phyloP scores from a whole-genome alignment of 2,888 invertebrate genomes.

The Urechis unicinctus region DNA sequence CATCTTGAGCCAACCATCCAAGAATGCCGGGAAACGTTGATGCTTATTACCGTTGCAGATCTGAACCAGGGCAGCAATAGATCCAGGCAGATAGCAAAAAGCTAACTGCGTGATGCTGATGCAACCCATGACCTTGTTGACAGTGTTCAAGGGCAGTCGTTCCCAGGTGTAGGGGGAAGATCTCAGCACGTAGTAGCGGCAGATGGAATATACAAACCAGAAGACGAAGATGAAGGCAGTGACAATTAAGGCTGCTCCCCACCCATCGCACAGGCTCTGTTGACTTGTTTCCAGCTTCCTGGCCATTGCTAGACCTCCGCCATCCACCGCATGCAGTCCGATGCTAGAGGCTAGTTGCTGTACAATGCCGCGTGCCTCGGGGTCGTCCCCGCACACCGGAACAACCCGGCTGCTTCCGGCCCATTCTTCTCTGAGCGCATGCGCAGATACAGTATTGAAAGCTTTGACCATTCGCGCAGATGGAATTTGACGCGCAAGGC shows the following conservation, averaged over 20 bases:
- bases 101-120: not conserved
- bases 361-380: constrained; percentile 23
- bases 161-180: not conserved
- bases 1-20: not conserved
- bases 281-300: not conserved
- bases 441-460: constrained; percentile 38
- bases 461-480: constrained; percentile 30
- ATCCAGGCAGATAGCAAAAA: constrained; percentile 1
- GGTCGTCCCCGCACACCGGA: constrained; percentile 30
- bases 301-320: not conserved
- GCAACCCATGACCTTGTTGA: constrained; percentile 2
- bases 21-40: not conserved
- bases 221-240: not conserved
- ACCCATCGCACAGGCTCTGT: not conserved
- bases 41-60: not conserved
- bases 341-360: not conserved
- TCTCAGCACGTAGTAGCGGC: not conserved
- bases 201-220: not conserved
- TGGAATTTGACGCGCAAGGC: not conserved
- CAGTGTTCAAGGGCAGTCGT: not conserved
- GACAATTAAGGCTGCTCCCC: not conserved
- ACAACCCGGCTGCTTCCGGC: constrained; percentile 25
- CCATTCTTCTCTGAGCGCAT: constrained; percentile 29
- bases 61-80: not conserved
- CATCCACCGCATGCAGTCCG: not conserved